These are phyloP conservation scores for Scaptomyza polygonia DNA, from an alignment of 2,888 invertebrate species.

Conservation along the genomic window DNA sequence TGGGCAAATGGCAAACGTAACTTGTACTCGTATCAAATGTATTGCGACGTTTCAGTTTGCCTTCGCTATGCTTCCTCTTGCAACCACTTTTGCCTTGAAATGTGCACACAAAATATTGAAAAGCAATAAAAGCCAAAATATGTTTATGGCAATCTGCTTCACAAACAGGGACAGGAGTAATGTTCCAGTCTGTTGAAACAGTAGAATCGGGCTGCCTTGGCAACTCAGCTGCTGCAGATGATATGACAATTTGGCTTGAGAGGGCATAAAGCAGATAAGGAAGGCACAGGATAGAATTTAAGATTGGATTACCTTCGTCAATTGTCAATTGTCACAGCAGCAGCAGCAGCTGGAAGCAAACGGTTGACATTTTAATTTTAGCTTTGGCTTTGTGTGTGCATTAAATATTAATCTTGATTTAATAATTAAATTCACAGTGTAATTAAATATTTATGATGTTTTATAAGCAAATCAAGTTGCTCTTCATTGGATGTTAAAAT, in stretches of 20 bases:
- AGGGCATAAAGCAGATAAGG: neutral
- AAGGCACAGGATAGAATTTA: neutral
- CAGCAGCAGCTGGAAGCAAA: constrained; percentile 12
- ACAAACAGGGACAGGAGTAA: neutral
- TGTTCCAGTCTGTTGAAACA: constrained; percentile 4
- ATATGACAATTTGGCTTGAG: constrained; percentile 53
- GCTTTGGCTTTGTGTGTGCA: constrained; percentile 2
- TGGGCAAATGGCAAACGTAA: constrained; percentile 57
- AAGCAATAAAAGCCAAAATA: constrained; percentile 60
- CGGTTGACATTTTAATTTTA: constrained; percentile 3
- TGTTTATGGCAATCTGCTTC: constrained; percentile 48
- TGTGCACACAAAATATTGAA: constrained; percentile 51
- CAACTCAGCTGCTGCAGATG: constrained; percentile 44
- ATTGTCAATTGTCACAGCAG: constrained; percentile 30
- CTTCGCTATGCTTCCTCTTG: neutral
- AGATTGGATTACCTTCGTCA: constrained; percentile 25
- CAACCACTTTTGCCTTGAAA: constrained; percentile 54
- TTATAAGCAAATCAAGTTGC: neutral
- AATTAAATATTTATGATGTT: neutral
- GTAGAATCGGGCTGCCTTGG: constrained; percentile 22
- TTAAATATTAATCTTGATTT: neutral
- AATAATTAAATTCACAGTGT: neutral
- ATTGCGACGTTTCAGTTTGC: constrained; percentile 3
- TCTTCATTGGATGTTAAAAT: neutral
- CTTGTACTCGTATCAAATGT: constrained; percentile 17